Base-by-base conservation (phyloP, 2,113 vertebrate species). In the human region DNA sequence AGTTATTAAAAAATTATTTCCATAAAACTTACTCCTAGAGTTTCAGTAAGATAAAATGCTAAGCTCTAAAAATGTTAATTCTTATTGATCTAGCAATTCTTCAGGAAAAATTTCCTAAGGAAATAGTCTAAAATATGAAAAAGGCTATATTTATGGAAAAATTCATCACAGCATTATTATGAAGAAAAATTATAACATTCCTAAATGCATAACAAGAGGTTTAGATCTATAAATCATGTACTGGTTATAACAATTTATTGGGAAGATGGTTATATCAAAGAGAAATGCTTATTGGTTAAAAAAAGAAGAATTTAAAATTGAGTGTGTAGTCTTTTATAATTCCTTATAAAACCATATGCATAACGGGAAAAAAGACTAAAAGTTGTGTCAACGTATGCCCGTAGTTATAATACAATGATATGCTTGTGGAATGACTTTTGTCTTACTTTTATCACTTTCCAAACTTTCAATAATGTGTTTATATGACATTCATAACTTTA, bases 51-150 rank as follows among this genome's bases (percentile, higher is more conserved):
- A 72, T 72, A 11, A 92, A 95, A 92, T 68, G 22, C 32, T 94
- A 48, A 92, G 48, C 7, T 75, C 18, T 52, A 59, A 88, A 75
- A 92, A 90, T 52, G 57, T 40, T 92, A 72, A 84, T 70, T 64
- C 3, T 17, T 5, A 52, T 57, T 75, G 32, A 90, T 80, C 23
- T 75, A 81, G 43, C 57, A 81, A 59, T 89, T 92, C 66, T 95
- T 87, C 13, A 84, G 50, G n/a, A 50, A 48, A 40, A 76, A 70
- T 66, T 94, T 64, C 59, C 66, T 80, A 93, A 94, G 40, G 43
- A 96, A 88, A 94, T 25, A 59, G 64, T 55, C 73, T 61, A 76
- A 96, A 96, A 94, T 84, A 88, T 75, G 88, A 83, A 96, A 92
- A 91, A 85, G 75, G 25, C 4, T 93, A 17, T 70, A 78, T 83